Conservation (phyloP, 35 echinoderm and acorn worm genomes). For the Lytechinus pictus region DNA sequence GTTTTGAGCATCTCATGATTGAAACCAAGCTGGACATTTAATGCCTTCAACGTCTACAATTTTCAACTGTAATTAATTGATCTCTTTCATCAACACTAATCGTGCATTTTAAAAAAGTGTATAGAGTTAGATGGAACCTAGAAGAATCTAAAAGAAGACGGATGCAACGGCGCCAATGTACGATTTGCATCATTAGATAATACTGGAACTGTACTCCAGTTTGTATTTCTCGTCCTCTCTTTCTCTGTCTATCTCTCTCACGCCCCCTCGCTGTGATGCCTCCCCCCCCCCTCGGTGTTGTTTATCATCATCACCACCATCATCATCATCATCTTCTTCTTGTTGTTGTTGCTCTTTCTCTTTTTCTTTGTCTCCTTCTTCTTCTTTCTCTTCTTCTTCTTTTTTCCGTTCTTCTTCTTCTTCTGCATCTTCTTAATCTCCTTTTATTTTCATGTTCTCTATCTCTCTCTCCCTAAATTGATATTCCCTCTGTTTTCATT, state of each 20-base stretch:
- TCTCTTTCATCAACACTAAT: background rate
- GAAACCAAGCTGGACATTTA: background rate
- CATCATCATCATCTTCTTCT: background rate
- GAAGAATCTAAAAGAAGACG: background rate
- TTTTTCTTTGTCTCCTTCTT: too few relatives aligned
- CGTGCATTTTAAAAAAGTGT: background rate
- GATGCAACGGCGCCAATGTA: background rate
- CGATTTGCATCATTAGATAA: too few relatives aligned
- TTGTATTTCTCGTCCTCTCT: background rate
- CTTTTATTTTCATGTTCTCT: too few relatives aligned
- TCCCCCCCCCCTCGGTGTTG: too few relatives aligned
- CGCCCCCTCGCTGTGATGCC: background rate
- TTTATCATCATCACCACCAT: too few relatives aligned
- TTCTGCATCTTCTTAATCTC: too few relatives aligned
- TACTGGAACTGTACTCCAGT: too few relatives aligned
- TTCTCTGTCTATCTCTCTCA: background rate
- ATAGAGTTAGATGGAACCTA: background rate
- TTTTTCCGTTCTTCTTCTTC: too few relatives aligned
- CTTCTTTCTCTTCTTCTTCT: too few relatives aligned
- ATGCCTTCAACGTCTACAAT: background rate
- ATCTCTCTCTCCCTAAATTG: too few relatives aligned
- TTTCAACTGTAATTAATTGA: background rate
- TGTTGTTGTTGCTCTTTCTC: too few relatives aligned
- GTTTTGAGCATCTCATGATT: background rate
- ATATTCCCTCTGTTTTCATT: too few relatives aligned